Evolutionary conservation across 2,797 vertebrate genomes (phyloP).

Genomic region (Bovichtus variegatus): DNA sequence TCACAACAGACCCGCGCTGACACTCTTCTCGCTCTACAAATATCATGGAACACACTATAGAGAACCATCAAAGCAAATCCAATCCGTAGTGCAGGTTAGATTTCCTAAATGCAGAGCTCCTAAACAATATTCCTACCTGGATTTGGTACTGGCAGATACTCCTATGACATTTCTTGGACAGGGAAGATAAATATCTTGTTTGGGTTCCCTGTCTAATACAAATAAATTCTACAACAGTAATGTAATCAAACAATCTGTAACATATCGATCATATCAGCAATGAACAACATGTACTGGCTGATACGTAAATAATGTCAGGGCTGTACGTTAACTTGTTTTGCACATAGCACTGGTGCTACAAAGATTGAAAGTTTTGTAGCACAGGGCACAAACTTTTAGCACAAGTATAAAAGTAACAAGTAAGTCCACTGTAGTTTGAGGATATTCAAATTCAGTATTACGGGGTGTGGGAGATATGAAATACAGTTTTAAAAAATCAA

Average conservation of each 20-base stretch:
- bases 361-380: too few species aligned
- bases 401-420: too few species aligned
- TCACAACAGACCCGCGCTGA: neutral
- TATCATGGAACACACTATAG: neutral
- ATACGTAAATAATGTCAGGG: neutral
- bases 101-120: slow-evolving; percentile 11
- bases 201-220: neutral
- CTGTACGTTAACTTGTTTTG: too few species aligned
- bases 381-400: too few species aligned
- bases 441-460: too few species aligned
- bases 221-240: neutral
- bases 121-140: slow-evolving; percentile 6
- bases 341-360: too few species aligned
- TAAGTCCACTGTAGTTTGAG: too few species aligned
- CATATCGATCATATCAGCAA: neutral
- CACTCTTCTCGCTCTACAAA: neutral
- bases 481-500: too few species aligned
- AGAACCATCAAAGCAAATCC: neutral
- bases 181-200: neutral
- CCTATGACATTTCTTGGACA: neutral
- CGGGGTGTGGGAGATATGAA: too few species aligned
- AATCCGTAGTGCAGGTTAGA: neutral
- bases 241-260: too few species aligned
- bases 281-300: neutral
- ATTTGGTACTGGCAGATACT: slow-evolving; percentile 1